Conservation (phyloP, 2,113 vertebrate species). For the Callorhinus ursinus region DNA sequence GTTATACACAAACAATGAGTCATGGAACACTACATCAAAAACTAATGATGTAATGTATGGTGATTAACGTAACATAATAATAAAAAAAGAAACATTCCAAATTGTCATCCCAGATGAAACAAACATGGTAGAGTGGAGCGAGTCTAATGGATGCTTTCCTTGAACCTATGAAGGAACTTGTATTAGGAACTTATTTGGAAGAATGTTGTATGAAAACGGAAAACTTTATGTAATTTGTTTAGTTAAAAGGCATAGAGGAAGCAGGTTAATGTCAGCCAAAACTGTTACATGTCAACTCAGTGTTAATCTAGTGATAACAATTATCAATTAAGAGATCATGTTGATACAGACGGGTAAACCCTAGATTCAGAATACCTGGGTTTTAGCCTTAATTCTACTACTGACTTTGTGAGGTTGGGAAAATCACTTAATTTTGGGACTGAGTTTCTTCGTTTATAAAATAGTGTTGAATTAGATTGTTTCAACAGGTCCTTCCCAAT, state of each 20-base stretch:
- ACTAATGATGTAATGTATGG: too few relatives aligned
- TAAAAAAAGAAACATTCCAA: not conserved
- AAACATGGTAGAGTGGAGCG: not conserved
- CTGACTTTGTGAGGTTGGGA: not conserved
- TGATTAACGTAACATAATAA: too few relatives aligned
- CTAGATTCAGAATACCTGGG: not conserved
- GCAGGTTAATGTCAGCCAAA: not conserved
- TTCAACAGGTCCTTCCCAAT: not conserved
- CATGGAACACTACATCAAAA: too few relatives aligned
- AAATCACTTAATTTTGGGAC: not conserved
- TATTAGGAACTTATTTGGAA: conserved; percentile 5
- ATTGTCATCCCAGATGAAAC: not conserved
- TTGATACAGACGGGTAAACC: not conserved
- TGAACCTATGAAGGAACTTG: not conserved
- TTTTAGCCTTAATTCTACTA: not conserved
- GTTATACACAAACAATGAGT: too few relatives aligned
- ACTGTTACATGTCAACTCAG: not conserved
- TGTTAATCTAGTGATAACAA: conserved; percentile 26
- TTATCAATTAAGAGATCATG: not conserved
- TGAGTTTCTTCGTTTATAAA: not conserved
- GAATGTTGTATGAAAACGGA: not conserved
- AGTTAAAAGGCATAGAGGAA: conserved; percentile 15
- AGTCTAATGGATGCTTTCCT: not conserved
- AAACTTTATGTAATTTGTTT: not conserved
- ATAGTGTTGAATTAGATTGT: not conserved